phyloP scores from a whole-genome alignment of 2,797 vertebrate species.

The Scolopax rusticola region DNA sequence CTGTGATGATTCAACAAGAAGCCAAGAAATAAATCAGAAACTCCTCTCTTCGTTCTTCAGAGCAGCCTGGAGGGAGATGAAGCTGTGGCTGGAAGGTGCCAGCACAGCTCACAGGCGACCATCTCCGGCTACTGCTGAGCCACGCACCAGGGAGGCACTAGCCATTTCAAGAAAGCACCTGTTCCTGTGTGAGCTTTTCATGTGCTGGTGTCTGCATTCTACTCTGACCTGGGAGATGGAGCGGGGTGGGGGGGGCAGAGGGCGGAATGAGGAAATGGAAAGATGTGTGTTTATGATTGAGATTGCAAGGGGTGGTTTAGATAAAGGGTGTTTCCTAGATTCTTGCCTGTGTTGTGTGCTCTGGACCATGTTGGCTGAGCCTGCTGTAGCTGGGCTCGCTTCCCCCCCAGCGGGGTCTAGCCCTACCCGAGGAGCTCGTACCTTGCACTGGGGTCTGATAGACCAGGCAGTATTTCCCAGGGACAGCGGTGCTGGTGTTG shows the following conservation, averaged over 20 bases:
- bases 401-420: accelerated
- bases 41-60: neutral
- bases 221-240: neutral
- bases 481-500: constrained; percentile 27
- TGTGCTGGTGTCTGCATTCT: neutral
- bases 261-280: neutral
- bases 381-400: accelerated
- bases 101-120: neutral
- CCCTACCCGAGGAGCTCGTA: constrained; percentile 13
- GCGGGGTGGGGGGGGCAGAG: no score
- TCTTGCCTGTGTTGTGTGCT: accelerated
- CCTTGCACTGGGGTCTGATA: constrained; percentile 96
- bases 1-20: neutral
- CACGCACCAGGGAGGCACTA: neutral
- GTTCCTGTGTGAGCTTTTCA: neutral
- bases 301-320: neutral
- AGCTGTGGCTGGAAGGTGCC: neutral
- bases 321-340: neutral
- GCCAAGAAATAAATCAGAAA: neutral
- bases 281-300: accelerated
- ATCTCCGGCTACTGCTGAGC: neutral
- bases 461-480: constrained; percentile 82
- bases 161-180: neutral
- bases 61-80: neutral
- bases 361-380: accelerated